phyloP scores from a whole-genome alignment of 2,888 invertebrate genomes.

The Lasioglossum marginatum region DNA sequence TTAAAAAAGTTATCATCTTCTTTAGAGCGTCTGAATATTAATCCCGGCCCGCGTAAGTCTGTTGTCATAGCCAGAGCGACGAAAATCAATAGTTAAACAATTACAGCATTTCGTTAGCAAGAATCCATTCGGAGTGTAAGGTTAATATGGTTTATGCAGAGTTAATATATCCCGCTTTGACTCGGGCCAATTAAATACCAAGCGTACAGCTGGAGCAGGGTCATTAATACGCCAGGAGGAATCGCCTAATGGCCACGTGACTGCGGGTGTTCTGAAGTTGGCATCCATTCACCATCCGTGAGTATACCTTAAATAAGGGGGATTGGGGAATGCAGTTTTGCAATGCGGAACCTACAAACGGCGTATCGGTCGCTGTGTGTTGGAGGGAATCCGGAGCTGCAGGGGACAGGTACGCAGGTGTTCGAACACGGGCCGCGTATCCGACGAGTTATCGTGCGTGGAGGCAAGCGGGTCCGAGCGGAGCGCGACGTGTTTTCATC shows the following conservation, averaged over 20 bases:
- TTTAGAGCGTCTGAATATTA: no score
- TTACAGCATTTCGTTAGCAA: not conserved
- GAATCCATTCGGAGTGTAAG: not conserved
- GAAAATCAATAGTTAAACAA: no score
- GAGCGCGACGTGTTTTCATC: slow-evolving; percentile 22
- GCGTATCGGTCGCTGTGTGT: slow-evolving; percentile 16
- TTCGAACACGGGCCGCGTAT: slow-evolving; percentile 20
- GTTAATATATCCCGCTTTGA: not conserved
- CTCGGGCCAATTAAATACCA: not conserved
- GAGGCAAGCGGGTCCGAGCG: not conserved
- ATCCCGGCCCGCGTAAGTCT: no score
- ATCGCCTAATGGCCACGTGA: slow-evolving; percentile 22
- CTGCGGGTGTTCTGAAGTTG: not conserved
- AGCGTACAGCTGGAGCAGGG: not conserved
- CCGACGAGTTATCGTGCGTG: slow-evolving; percentile 39
- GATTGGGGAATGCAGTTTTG: slow-evolving; percentile 41
- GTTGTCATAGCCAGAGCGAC: no score
- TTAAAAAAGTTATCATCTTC: no score
- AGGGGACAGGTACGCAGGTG: slow-evolving; percentile 49
- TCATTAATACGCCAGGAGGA: not conserved
- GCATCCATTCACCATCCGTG: slow-evolving; percentile 17
- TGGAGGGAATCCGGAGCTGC: slow-evolving; percentile 44
- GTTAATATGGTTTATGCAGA: not conserved
- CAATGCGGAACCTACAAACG: slow-evolving; percentile 38
- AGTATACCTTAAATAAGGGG: slow-evolving; percentile 38